These are phyloP conservation scores for Calonectris borealis DNA, from an alignment of 2,113 vertebrate genomes.

Conservation along the genomic window DNA sequence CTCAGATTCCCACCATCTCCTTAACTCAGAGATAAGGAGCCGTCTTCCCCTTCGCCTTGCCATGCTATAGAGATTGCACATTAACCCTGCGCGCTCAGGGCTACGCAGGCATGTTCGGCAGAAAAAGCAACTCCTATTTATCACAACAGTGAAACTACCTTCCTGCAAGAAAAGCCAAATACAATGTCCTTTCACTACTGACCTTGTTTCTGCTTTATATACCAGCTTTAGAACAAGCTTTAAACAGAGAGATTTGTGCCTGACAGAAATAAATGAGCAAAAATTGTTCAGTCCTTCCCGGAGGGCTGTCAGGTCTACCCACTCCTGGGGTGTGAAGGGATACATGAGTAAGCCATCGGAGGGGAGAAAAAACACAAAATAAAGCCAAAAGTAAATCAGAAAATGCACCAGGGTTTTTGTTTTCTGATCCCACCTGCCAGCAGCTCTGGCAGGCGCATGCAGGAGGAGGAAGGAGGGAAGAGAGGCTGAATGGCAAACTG, in stretches of 20 bases:
- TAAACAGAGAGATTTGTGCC: neutral
- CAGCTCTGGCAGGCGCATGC: neutral
- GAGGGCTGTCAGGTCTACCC: neutral
- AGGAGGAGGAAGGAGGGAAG: neutral
- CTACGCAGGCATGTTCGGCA: neutral
- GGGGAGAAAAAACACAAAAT: neutral
- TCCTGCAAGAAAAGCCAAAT: neutral
- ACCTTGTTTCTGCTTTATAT: neutral
- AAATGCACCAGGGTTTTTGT: neutral
- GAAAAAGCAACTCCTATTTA: neutral
- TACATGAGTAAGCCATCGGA: rapidly evolving
- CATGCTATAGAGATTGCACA: neutral
- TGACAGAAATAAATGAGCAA: neutral
- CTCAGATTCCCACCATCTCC: neutral
- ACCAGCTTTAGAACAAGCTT: neutral
- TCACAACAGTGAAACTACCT: neutral
- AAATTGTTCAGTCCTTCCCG: neutral
- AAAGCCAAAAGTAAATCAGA: neutral
- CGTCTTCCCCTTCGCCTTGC: neutral
- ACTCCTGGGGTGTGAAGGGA: neutral
- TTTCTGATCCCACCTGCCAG: neutral
- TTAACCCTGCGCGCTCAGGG: neutral
- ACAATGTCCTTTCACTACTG: neutral
- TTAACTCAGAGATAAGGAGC: neutral
- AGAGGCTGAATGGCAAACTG: neutral